Conservation (phyloP, 2,797 vertebrate species). For the Dendrocincla fuliginosa region DNA sequence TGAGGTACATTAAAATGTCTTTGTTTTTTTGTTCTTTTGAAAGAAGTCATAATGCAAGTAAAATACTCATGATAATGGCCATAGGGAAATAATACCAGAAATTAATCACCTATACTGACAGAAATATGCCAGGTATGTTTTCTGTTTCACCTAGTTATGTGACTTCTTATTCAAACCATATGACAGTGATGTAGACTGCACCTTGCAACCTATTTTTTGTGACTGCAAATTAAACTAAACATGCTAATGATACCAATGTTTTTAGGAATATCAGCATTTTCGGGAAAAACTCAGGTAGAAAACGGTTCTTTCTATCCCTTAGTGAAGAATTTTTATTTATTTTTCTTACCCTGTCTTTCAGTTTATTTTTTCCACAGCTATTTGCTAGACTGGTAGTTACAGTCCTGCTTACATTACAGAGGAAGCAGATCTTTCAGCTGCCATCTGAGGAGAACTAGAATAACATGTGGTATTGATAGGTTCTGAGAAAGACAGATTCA, state of each 20-base stretch:
- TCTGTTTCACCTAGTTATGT: background rate
- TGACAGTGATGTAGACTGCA: background rate
- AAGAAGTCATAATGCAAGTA: background rate
- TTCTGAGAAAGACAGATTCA: background rate
- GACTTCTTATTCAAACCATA: background rate
- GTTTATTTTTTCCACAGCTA: too few relatives aligned
- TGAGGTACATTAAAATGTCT: background rate
- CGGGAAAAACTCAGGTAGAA: background rate
- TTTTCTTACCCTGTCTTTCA: background rate
- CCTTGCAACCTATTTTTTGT: background rate
- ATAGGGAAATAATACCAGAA: background rate
- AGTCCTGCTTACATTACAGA: background rate
- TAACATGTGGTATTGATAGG: background rate
- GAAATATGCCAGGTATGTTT: background rate
- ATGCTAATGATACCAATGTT: background rate
- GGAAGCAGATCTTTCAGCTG: background rate
- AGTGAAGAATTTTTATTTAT: background rate
- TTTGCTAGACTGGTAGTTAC: background rate
- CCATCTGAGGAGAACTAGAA: background rate
- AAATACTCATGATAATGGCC: background rate
- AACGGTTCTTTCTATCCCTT: background rate
- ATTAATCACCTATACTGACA: background rate
- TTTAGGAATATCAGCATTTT: background rate
- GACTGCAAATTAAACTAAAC: background rate
- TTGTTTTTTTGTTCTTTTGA: background rate